A percentile compares a stretch with the other conserved stretches of the same genome.
Evolutionary conservation across 2,888 invertebrate genomes (phyloP).

Genomic region (Pristionchus exspectatus): DNA sequence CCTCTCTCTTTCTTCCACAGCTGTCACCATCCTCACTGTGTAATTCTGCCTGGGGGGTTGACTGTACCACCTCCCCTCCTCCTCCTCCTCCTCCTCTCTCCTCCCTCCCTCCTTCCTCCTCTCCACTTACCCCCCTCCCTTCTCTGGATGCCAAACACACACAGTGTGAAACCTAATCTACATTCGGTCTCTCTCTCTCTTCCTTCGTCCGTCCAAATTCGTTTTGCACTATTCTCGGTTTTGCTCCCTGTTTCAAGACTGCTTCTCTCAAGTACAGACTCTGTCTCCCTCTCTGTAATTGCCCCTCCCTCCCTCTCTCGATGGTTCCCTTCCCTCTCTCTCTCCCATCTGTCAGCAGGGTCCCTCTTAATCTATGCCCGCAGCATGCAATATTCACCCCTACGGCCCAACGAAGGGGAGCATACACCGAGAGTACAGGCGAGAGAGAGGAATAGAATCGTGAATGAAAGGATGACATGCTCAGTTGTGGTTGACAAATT

Average conservation of each 20-base stretch:
- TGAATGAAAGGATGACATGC: background rate
- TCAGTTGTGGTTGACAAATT: background rate
- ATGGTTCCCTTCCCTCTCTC: background rate
- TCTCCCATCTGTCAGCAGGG: conserved; percentile 47
- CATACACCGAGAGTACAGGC: conserved; percentile 22
- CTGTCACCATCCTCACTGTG: conserved; percentile 43
- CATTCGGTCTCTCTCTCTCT: conserved; percentile 4
- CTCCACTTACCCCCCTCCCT: background rate
- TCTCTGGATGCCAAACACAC: conserved; percentile 29
- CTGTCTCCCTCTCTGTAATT: background rate
- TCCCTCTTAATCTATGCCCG: conserved; percentile 35
- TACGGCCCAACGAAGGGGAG: background rate
- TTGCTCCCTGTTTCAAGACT: background rate
- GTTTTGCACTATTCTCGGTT: conserved; percentile 51
- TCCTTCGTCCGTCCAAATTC: conserved; percentile 30
- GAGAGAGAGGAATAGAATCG: background rate
- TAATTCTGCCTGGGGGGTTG: conserved; percentile 40
- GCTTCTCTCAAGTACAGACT: conserved; percentile 20
- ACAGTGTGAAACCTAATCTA: conserved; percentile 55
- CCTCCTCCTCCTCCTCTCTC: background rate
- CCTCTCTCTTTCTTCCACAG: conserved; percentile 19
- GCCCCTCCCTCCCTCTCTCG: background rate
- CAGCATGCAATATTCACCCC: conserved; percentile 32
- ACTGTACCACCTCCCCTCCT: conserved; percentile 15
- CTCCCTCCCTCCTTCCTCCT: background rate